Percentiles rank a stretch among this genome's conserved stretches.
Evolutionary conservation across 1,140 invertebrate species (phyloP).

Genomic region (Metaphire vulgaris): DNA sequence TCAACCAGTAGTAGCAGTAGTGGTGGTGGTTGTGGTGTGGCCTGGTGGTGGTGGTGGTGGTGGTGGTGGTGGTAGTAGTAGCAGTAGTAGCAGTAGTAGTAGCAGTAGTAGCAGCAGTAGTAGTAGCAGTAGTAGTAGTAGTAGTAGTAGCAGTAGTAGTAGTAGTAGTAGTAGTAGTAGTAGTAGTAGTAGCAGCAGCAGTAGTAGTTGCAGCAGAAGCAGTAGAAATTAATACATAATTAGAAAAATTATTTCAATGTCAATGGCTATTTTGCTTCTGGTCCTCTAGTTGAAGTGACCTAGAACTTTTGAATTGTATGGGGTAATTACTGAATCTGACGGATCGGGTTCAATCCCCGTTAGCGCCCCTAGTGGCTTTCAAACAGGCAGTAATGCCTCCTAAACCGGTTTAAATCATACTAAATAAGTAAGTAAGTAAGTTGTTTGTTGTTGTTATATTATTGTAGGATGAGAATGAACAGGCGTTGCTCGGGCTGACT

Average conservation of each 20-base stretch:
- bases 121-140: constrained; percentile 16
- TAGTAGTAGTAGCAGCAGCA: constrained; percentile 14
- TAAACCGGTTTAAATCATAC: too few relatives aligned
- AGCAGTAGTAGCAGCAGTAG: constrained; percentile 14
- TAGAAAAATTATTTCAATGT: too few relatives aligned
- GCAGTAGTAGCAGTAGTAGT: constrained; percentile 18
- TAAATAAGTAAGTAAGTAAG: too few relatives aligned
- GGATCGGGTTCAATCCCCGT: too few relatives aligned
- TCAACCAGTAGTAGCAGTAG: neutral
- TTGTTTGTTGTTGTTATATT: neutral
- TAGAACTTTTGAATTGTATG: too few relatives aligned
- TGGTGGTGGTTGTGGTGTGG: neutral
- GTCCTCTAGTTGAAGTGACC: too few relatives aligned
- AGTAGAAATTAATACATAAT: too few relatives aligned
- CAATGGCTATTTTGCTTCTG: too few relatives aligned
- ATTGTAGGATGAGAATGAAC: constrained; percentile 1
- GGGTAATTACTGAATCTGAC: too few relatives aligned
- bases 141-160: constrained; percentile 18
- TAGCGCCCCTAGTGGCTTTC: too few relatives aligned
- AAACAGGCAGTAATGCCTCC: too few relatives aligned
- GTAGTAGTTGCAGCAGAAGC: constrained; percentile 3
- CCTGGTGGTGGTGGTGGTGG: constrained; percentile 10
- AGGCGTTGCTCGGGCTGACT: neutral
- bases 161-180: constrained; percentile 20
- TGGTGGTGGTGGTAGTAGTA: constrained; percentile 15